Evolutionary conservation across 2,113 vertebrate species (phyloP), one percentile per base, ranked within the genome.

Genomic region (Puntigrus tetrazona): DNA sequence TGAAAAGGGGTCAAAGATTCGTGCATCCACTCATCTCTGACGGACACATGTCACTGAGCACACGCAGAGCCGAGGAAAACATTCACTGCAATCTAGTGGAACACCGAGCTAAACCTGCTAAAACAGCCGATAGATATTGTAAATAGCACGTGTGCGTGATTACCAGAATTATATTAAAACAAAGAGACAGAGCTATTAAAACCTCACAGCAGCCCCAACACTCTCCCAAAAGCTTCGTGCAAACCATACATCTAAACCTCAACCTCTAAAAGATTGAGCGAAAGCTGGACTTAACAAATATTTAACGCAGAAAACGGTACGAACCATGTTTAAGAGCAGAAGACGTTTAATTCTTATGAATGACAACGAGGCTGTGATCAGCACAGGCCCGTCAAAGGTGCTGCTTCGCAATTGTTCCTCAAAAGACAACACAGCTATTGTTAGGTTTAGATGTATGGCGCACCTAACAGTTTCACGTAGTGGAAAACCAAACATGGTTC

Each of bases 1-100:
- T 50, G 10, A 22, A 79, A 18, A n/a, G 29, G 43, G 84, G 78
- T 85, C 84, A 81, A 38, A 72, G 18, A 57, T 43, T 84, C 20
- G 41, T 4, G 13, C 41, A 81, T 43, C 34, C 65, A 31, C 69
- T 75, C 72, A 57, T 36, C 81, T 73, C 3, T 22, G 72, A 18
- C 27, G 41, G 36, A 55, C 31, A 82, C 41, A 81, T 34, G 38
- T 61, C n/a, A 43, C 77, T 61, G 77, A 61, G 38, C 77, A 63
- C 77, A 78, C 52, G 43, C 38, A 79, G 57, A 79, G 16, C 34
- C 50, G 27, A 59, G 27, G 47, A 57, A 57, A 78, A 25, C 29
- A 77, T 16, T 78, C 52, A 78, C 13, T 78, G 20, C 52, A 78
- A 78, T 38, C 47, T 78, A 59, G 31, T 57, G 9, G 29, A 77